A percentile compares a stretch with the other conserved stretches of the same genome.
Evolutionary conservation across 2,113 vertebrate genomes (phyloP).

Genomic region (Hippolais icterina): DNA sequence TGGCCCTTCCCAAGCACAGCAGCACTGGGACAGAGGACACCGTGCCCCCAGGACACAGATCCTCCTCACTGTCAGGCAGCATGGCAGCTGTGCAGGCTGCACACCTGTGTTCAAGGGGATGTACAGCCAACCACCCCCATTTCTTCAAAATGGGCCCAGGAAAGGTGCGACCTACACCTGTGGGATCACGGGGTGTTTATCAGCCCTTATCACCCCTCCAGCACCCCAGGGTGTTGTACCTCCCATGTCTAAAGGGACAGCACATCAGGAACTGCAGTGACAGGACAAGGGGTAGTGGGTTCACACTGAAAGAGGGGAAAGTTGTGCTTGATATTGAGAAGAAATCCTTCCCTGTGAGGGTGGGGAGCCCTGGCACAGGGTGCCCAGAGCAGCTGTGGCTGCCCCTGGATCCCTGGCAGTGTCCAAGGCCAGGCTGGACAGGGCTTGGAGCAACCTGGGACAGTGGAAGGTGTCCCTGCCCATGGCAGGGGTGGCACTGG

Average conservation of each 20-base stretch:
- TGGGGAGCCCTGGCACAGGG: rapidly evolving
- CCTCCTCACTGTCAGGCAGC: background rate
- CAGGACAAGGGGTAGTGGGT: background rate
- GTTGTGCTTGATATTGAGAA: too few species aligned
- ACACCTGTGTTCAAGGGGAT: background rate
- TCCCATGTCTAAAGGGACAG: background rate
- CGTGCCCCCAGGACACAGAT: background rate
- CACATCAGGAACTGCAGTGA: background rate
- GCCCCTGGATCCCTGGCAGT: background rate
- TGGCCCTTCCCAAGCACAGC: background rate
- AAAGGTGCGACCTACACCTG: background rate
- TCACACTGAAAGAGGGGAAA: background rate
- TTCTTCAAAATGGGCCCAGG: background rate
- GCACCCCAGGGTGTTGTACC: background rate
- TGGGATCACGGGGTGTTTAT: rapidly evolving
- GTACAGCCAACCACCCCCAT: background rate
- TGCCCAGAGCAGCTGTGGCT: background rate
- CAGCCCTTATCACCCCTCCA: background rate
- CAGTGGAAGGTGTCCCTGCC: background rate
- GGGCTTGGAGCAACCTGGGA: background rate
- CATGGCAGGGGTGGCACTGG: background rate
- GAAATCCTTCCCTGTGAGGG: background rate
- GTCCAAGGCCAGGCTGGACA: rapidly evolving
- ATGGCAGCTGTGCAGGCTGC: background rate
- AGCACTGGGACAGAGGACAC: background rate